Percentiles rank a stretch among this genome's conserved stretches.
Evolutionary conservation across 2,888 invertebrate species (phyloP).

Genomic region (Mythimna impura): DNA sequence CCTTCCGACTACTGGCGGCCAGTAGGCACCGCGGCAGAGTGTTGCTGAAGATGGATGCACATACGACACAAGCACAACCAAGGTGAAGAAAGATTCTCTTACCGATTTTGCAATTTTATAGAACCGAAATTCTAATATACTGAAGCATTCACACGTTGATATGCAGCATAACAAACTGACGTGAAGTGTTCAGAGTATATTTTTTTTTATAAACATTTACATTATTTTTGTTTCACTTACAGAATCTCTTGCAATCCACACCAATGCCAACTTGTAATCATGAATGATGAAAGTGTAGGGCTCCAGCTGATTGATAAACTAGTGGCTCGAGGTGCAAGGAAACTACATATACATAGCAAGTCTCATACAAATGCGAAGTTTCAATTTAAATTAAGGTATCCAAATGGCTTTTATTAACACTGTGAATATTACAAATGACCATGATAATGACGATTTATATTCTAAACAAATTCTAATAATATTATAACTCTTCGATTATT

Average conservation of each 20-base stretch:
- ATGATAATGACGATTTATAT: neutral
- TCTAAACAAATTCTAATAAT: neutral
- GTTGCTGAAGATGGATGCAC: slow-evolving; percentile 68
- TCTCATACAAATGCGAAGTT: slow-evolving; percentile 46
- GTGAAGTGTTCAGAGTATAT: neutral
- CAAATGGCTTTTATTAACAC: neutral
- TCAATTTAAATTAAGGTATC: slow-evolving; percentile 66
- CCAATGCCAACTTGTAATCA: slow-evolving; percentile 63
- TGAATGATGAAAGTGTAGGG: slow-evolving; percentile 67
- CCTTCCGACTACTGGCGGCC: slow-evolving; percentile 74
- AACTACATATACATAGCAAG: slow-evolving; percentile 63
- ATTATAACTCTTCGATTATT: slow-evolving; percentile 11
- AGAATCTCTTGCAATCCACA: slow-evolving; percentile 61
- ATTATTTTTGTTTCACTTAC: slow-evolving; percentile 19
- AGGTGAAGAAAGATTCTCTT: slow-evolving; percentile 58
- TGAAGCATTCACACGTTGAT: neutral
- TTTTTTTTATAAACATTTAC: neutral
- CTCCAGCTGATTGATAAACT: slow-evolving; percentile 70
- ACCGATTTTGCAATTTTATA: neutral
- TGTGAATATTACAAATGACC: neutral
- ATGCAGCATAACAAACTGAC: neutral
- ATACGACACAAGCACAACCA: slow-evolving; percentile 38
- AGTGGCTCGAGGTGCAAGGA: slow-evolving; percentile 72
- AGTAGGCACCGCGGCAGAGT: slow-evolving; percentile 79
- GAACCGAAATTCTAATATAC: neutral